Evolutionary conservation across 2,888 invertebrate species (phyloP), one percentile per base, ranked within the genome.

Genomic region (Ceriagrion tenellum): DNA sequence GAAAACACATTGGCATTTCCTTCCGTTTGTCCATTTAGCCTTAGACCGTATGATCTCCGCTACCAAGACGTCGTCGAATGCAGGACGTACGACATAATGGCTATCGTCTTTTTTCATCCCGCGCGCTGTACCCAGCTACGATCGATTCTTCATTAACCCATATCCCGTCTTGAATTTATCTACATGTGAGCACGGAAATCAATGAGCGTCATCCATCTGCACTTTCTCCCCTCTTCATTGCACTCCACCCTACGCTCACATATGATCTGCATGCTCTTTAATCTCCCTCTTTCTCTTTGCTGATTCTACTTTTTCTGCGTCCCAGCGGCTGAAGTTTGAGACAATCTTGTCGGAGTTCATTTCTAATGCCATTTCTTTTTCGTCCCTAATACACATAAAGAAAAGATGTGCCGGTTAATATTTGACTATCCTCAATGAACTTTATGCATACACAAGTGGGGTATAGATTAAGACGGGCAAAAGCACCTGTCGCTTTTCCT

Each of bases 71-170:
- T 47, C 47, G 47, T 8, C 8, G 47, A 47, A 2, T 47, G 2
- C 47, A 2, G 47, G 47, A 8, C 47, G 47, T 47, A 47, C 47
- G 47, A 2, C 47, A 8, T 47, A 69, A 69, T 69, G 26, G 8
- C 10, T 12, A 26, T 23, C n/a, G 26, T 23, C 23, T n/a, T 69
- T 69, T n/a, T 26, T 69, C n/a, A 8, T 69, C n/a, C 4, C n/a
- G n/a, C 69, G 8, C 47, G 2, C 69, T 69, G 20, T 69, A 23
- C 69, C 69, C 69, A 69, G 69, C 69, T 0, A 8, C 69, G 69
- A 69, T 69, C 69, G 69, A 69, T 69, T 26, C 69, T n/a, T 69
- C 69, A 69, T 69, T 69, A 69, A 69, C 69, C 69, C 69, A 69
- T 69, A 69, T 69, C 69, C 69, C n/a, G 69, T n/a, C 26, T n/a